Percentiles rank a stretch among this genome's conserved stretches.
These are phyloP conservation scores for Tipula unca DNA, from an alignment of 2,888 invertebrate genomes.

Conservation along the genomic window DNA sequence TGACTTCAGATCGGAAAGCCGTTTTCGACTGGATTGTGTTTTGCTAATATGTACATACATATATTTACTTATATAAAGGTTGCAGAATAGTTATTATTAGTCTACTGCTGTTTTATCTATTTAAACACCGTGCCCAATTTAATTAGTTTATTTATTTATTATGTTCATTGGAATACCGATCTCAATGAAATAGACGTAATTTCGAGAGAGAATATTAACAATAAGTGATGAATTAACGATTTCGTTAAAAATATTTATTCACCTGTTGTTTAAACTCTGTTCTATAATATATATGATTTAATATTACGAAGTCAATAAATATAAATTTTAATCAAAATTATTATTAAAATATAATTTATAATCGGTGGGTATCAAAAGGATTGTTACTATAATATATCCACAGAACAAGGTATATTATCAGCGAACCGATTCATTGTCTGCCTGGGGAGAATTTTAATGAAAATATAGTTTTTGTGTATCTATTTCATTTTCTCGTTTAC, in stretches of 20 bases:
- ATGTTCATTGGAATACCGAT: background rate
- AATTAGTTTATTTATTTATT: background rate
- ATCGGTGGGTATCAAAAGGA: background rate
- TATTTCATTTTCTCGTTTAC: background rate
- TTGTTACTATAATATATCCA: background rate
- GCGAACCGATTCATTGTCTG: background rate
- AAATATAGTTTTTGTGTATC: background rate
- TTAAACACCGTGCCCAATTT: background rate
- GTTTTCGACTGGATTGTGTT: no score
- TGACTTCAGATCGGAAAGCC: no score
- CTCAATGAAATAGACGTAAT: background rate
- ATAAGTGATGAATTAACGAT: background rate
- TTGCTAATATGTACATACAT: no score
- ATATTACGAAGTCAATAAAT: background rate
- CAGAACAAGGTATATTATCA: background rate
- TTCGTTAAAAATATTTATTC: background rate
- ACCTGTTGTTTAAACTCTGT: background rate
- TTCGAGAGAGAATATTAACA: background rate
- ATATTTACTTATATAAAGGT: background rate
- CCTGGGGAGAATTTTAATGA: background rate
- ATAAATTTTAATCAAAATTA: background rate
- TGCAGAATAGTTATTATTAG: background rate
- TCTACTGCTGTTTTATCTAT: background rate
- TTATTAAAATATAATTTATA: background rate
- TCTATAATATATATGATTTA: background rate